phyloP scores from a whole-genome alignment of 1,140 invertebrate species.

The Atta colombica region DNA sequence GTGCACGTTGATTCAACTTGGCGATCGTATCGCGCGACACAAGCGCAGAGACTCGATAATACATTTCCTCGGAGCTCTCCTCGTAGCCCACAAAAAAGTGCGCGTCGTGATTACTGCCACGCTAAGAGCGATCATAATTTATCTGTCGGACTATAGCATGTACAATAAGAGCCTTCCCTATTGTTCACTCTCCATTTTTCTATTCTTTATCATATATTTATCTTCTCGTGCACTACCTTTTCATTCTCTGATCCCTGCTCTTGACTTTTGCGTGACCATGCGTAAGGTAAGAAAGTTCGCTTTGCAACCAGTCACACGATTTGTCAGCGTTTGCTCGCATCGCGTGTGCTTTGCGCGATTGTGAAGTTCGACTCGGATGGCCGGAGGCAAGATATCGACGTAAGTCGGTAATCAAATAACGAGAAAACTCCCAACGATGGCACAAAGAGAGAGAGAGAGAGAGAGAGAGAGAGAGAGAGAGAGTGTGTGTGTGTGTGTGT shows the following conservation, averaged over 20 bases:
- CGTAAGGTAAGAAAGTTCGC: background rate
- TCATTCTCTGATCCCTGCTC: background rate
- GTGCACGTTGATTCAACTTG: background rate
- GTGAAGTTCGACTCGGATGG: constrained; percentile 16
- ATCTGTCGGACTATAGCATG: background rate
- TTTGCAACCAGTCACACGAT: constrained; percentile 1
- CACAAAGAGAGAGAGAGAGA: background rate
- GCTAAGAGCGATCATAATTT: constrained; percentile 2
- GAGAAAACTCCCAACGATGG: constrained; percentile 55
- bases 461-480: too few relatives aligned
- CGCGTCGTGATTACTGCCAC: constrained; percentile 1
- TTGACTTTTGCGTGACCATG: background rate
- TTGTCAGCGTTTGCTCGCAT: constrained; percentile 4
- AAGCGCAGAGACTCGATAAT: constrained; percentile 35
- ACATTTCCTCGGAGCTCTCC: constrained; percentile 31
- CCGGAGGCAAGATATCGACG: constrained; percentile 54
- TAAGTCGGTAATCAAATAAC: constrained; percentile 76
- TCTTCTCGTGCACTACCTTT: background rate
- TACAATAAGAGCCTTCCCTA: background rate
- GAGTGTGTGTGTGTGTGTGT: background rate
- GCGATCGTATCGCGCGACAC: constrained; percentile 42
- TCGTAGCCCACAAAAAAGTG: constrained; percentile 4
- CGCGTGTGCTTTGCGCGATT: constrained; percentile 3
- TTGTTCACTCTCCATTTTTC: background rate
- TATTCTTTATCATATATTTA: background rate